A percentile compares a stretch with the other conserved stretches of the same genome.
These are phyloP conservation scores for Parnassius smintheus DNA, from an alignment of 2,888 invertebrate species.

Conservation along the genomic window DNA sequence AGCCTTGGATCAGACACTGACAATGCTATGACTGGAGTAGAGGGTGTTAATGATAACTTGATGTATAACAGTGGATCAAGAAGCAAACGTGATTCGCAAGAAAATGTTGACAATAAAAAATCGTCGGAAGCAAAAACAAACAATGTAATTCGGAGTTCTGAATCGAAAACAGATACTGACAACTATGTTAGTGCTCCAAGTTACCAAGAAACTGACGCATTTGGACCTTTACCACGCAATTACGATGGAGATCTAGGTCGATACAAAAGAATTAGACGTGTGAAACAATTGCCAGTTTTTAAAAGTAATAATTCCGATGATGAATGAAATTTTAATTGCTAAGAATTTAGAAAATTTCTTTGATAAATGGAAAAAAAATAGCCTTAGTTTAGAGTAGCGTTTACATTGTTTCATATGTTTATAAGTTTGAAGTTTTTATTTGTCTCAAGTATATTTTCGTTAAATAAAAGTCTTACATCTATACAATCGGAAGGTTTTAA, in stretches of 20 bases:
- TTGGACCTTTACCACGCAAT: constrained; percentile 54
- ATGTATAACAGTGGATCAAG: constrained; percentile 57
- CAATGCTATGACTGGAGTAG: constrained; percentile 59
- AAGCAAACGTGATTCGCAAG: constrained; percentile 44
- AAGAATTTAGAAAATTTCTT: constrained; percentile 34
- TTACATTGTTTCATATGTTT: constrained; percentile 44
- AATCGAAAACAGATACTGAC: constrained; percentile 39
- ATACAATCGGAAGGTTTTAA: too few species aligned
- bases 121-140: constrained; percentile 27
- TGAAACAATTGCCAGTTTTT: constrained; percentile 45
- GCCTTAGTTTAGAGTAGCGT: constrained; percentile 37
- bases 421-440: constrained; percentile 49
- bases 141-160: constrained; percentile 36
- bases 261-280: constrained; percentile 65
- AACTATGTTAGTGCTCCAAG: constrained; percentile 45
- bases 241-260: constrained; percentile 58
- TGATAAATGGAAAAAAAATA: constrained; percentile 23
- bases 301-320: constrained; percentile 30
- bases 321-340: constrained; percentile 28
- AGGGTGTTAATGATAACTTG: constrained; percentile 67
- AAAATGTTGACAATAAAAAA: constrained; percentile 24
- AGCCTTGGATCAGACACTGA: constrained; percentile 67
- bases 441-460: neutral
- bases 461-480: neutral
- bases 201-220: constrained; percentile 60